Base-by-base conservation (phyloP, 2,797 vertebrate species). In the Acrocephalus scirpaceus region DNA sequence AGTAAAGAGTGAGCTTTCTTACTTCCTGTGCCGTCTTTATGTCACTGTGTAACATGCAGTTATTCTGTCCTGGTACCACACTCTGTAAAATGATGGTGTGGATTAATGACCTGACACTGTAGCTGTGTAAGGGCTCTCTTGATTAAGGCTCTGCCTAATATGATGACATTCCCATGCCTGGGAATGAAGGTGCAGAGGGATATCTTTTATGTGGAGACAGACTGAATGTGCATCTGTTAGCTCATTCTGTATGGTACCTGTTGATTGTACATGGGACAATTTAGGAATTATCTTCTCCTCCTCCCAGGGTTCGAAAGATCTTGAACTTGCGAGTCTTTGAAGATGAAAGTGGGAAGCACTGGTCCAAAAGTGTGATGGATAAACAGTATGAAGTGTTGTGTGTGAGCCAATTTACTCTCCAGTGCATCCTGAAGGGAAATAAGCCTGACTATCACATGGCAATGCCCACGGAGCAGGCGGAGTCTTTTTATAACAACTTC, bases 321-420 rank as follows among this genome's bases (percentile, higher is more conserved):
- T 98, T 99, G 92, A 99, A 99, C 96, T 97, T 99, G 88, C 98
- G 99, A 38, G 95, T 99, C 67, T 99, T 99, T 61, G 99, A 99
- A 83, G 99, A 99, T 51, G 99, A 99, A 81, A 98, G 97, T 5
- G 99, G 99, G 19, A 98, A 98, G 67, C 98, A 98, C 20, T 99
- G 99, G 99, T 98, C 97, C 66, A 99, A 98, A 89, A 99, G 99
- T 1, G 99, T 99, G 47, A 98, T 99, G 99, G 99, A 99, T 87
- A 97, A 97, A 61, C 98, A 99, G 95, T 98, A 98, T 0, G 99
- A 99, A 97, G 98, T 99, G 66, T 96, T 99, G 65, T 99, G 99
- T 72, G 98, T 99, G 94, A 99, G 99, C 96, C 99, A 99, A 86
- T 99, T 99, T 95, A 99, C 99, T 19, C 98, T 99, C 45, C 99